Percentiles rank a stretch among this genome's conserved stretches.
Conservation (phyloP, 2,888 invertebrate species). For the Opisthograptis luteolata region DNA sequence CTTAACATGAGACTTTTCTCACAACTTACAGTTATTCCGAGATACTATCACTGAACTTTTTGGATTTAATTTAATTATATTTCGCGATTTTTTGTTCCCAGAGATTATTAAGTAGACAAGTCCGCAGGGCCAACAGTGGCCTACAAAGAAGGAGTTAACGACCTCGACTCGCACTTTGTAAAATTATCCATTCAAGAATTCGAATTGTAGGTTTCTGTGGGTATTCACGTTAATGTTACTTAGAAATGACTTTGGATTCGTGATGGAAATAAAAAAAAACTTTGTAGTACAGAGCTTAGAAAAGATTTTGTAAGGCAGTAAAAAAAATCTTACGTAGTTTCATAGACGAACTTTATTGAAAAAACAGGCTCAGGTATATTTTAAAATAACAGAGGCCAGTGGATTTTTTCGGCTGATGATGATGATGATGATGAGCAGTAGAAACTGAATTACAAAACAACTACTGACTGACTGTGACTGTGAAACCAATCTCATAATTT, state of each 20-base stretch:
- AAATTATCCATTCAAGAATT: slow-evolving; percentile 62
- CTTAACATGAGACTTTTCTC: slow-evolving; percentile 30
- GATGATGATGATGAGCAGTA: too few species aligned
- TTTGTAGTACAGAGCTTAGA: too few species aligned
- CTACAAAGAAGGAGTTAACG: slow-evolving; percentile 64
- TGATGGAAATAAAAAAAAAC: slow-evolving; percentile 6
- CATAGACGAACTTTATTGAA: too few species aligned
- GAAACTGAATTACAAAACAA: too few species aligned
- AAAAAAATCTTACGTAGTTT: too few species aligned
- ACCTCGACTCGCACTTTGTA: slow-evolving; percentile 57
- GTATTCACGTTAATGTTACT: slow-evolving; percentile 20
- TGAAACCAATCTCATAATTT: too few species aligned
- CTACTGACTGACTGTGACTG: too few species aligned
- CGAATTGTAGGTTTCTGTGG: slow-evolving; percentile 43
- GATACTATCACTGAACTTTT: slow-evolving; percentile 31
- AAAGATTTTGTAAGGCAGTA: too few species aligned
- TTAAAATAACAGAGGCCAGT: too few species aligned
- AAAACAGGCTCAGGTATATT: too few species aligned
- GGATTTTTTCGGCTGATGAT: too few species aligned
- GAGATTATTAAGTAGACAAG: slow-evolving; percentile 37
- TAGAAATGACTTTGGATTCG: slow-evolving; percentile 5
- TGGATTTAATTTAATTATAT: slow-evolving; percentile 35
- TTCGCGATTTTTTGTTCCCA: slow-evolving; percentile 37
- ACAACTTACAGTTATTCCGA: slow-evolving; percentile 35
- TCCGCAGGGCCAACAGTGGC: slow-evolving; percentile 58